Conservation (phyloP, 2,797 vertebrate species). For the Acanthopagrus latus region DNA sequence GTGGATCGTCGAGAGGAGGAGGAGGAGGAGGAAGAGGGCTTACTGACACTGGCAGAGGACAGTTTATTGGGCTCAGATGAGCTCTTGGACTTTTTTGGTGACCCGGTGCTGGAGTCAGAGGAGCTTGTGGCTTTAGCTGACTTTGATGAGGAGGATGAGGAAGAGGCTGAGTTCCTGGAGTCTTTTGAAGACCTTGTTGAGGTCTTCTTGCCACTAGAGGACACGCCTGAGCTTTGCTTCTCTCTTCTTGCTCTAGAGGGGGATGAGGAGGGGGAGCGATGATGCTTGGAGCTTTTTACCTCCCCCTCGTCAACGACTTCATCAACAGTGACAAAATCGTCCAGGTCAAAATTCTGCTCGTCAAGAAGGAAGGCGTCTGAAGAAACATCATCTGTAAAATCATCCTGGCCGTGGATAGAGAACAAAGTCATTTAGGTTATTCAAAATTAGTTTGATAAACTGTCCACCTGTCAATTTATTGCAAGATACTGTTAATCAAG, state of each 20-base stretch:
- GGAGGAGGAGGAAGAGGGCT: background rate
- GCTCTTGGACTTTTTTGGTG: constrained; percentile 17
- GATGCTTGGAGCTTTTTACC: background rate
- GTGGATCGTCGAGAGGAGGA: background rate
- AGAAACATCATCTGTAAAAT: constrained; percentile 75
- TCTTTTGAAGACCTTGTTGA: constrained; percentile 15
- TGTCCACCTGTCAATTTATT: background rate
- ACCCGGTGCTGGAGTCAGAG: background rate
- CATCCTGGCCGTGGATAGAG: constrained; percentile 16
- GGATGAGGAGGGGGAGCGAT: background rate
- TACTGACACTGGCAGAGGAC: background rate
- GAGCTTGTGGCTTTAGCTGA: constrained; percentile 16
- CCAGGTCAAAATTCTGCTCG: constrained; percentile 81
- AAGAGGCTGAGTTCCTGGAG: constrained; percentile 18
- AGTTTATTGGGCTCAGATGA: constrained; percentile 18
- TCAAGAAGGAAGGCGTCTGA: constrained; percentile 53
- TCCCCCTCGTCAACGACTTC: constrained; percentile 88
- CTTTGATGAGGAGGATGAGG: constrained; percentile 33
- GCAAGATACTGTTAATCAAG: background rate
- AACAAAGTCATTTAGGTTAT: constrained; percentile 1
- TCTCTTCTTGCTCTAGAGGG: constrained; percentile 16
- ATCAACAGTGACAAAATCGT: constrained; percentile 95
- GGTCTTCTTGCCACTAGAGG: constrained; percentile 1
- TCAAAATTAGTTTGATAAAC: no score
- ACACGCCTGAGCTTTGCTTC: background rate